These are phyloP conservation scores for Noturus placidus DNA, from an alignment of 2,113 vertebrate genomes.

Conservation along the genomic window DNA sequence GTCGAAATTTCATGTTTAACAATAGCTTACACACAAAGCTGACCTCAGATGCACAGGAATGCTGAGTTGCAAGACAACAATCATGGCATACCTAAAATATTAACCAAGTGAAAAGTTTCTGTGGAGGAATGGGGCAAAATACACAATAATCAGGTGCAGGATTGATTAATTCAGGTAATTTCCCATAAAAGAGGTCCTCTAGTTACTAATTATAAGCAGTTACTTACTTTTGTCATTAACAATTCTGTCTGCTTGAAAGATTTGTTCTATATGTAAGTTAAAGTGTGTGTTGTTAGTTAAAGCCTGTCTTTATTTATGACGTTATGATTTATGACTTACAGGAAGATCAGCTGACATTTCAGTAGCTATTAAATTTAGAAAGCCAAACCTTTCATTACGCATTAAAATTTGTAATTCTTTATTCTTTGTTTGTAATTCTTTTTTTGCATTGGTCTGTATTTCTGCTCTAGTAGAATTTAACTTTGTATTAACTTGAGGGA, in stretches of 20 bases:
- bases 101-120: background rate
- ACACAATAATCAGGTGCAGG: background rate
- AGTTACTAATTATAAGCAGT: background rate
- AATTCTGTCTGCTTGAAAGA: background rate
- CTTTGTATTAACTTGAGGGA: slow-evolving; percentile 18
- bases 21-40: background rate
- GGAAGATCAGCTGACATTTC: background rate
- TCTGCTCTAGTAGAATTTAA: background rate
- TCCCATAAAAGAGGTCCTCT: background rate
- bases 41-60: background rate
- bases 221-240: background rate
- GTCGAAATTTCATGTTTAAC: background rate
- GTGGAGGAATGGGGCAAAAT: background rate
- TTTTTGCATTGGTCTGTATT: background rate
- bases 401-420: background rate
- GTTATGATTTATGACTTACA: background rate
- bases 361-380: background rate
- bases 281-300: background rate
- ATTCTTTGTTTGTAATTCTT: background rate
- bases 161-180: background rate
- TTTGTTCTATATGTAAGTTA: background rate
- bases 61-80: background rate
- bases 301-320: background rate
- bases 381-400: background rate
- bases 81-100: background rate